phyloP scores from a whole-genome alignment of 2,797 vertebrate genomes.

The Bufotes viridis region DNA sequence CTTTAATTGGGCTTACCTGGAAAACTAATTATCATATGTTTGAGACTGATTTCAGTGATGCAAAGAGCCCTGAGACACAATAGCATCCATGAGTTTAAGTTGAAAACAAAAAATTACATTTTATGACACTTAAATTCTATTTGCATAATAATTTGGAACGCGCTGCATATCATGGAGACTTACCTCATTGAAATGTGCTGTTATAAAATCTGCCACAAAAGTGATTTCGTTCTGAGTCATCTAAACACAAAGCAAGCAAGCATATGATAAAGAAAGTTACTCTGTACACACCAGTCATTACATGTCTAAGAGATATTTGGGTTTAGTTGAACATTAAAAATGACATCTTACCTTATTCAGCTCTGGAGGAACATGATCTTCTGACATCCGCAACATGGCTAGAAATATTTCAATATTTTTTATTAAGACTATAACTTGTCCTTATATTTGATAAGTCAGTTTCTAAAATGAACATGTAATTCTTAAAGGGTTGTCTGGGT shows the following conservation, averaged over 20 bases:
- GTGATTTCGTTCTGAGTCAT: constrained; percentile 99
- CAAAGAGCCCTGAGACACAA: too few relatives aligned
- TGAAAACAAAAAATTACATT: too few relatives aligned
- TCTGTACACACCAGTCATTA: not conserved
- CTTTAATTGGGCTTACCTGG: too few relatives aligned
- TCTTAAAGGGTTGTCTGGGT: too few relatives aligned
- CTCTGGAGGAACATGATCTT: constrained; percentile 95
- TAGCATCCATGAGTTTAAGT: too few relatives aligned
- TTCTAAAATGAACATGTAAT: too few relatives aligned
- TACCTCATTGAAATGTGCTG: constrained; percentile 98
- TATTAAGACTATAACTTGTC: too few relatives aligned
- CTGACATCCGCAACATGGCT: constrained; percentile 99
- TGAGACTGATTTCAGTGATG: too few relatives aligned
- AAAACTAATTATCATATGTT: too few relatives aligned
- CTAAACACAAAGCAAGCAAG: constrained; percentile 71
- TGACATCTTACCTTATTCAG: constrained; percentile 88
- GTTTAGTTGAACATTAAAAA: not conserved
- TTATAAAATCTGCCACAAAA: constrained; percentile 97
- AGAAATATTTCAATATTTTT: constrained; percentile 5
- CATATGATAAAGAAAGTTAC: not conserved
- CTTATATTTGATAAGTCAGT: too few relatives aligned
- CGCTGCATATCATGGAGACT: constrained; percentile 45
- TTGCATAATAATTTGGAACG: too few relatives aligned
- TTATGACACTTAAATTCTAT: too few relatives aligned
- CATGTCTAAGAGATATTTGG: not conserved